These are phyloP conservation scores for Myocastor coypus DNA, from an alignment of 2,113 vertebrate species.

Conservation along the genomic window DNA sequence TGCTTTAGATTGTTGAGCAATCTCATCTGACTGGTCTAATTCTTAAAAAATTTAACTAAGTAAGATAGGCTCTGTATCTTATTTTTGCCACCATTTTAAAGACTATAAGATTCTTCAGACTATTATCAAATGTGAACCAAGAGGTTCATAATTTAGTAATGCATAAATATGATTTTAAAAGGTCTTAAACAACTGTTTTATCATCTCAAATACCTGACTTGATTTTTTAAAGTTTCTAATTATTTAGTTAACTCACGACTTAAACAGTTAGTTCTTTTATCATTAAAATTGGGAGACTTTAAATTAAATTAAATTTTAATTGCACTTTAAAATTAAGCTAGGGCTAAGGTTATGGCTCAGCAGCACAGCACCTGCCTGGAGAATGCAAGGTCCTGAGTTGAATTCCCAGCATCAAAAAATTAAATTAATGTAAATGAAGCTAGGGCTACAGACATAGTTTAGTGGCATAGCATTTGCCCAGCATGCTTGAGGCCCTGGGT, in stretches of 20 bases:
- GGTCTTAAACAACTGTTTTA: background rate
- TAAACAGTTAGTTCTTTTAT: background rate
- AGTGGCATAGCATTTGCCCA: no score
- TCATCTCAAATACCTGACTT: conserved; percentile 14
- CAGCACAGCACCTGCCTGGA: background rate
- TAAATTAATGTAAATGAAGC: background rate
- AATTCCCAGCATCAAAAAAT: background rate
- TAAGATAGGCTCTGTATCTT: background rate
- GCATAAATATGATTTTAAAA: background rate
- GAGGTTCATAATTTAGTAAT: conserved; percentile 12
- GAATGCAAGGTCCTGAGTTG: background rate
- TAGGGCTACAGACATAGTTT: no score
- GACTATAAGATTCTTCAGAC: conserved; percentile 22
- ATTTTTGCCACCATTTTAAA: background rate
- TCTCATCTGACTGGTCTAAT: background rate
- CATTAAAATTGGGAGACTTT: background rate
- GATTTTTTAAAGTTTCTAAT: background rate
- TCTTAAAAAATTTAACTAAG: conserved; percentile 42
- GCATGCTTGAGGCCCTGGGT: background rate
- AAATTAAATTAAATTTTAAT: no score
- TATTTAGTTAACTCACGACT: background rate
- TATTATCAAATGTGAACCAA: background rate
- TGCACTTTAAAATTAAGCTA: conserved; percentile 48
- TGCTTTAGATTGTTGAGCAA: no score
- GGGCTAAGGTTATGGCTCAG: background rate